A percentile compares a stretch with the other conserved stretches of the same genome.
Conservation (phyloP, 1,140 invertebrate species). For the Portunus trituberculatus region DNA sequence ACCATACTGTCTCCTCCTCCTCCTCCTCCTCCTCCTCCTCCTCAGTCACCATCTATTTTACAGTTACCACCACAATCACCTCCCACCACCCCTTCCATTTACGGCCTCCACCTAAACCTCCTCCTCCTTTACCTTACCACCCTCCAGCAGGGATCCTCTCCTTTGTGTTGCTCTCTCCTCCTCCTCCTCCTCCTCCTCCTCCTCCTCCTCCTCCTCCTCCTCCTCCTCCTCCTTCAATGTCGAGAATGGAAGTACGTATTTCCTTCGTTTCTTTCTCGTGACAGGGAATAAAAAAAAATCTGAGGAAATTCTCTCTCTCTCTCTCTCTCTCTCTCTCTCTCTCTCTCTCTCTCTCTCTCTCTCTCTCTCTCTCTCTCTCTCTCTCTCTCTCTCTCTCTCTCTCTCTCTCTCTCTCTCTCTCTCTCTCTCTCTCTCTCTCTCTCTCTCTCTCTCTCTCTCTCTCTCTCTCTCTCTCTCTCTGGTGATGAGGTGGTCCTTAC, state of each 20-base stretch:
- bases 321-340: not conserved
- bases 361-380: not conserved
- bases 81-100: not conserved
- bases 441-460: not conserved
- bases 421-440: not conserved
- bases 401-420: not conserved
- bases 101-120: not conserved
- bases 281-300: no score
- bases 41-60: not conserved
- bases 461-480: not conserved
- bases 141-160: no score
- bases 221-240: not conserved
- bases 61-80: not conserved
- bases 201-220: not conserved
- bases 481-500: no score
- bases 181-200: not conserved
- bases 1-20: not conserved
- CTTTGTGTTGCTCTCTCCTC: not conserved
- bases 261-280: not conserved
- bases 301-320: not conserved
- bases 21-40: not conserved
- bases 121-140: no score
- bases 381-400: not conserved
- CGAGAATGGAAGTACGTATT: not conserved
- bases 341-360: not conserved